Conservation (phyloP, 2,888 invertebrate genomes). For the Allygus modestus region DNA sequence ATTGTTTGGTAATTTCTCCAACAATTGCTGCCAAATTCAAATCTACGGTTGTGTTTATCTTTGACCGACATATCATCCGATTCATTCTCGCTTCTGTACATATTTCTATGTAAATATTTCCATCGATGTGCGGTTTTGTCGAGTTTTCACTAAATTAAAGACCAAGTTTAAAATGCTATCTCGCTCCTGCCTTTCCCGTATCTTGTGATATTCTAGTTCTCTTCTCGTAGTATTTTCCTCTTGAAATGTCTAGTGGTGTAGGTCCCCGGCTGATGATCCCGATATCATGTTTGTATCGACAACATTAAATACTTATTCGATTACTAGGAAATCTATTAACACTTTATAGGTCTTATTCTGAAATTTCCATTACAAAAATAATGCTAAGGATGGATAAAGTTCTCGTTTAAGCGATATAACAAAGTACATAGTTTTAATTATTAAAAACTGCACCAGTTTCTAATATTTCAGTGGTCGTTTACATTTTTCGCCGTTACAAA, state of each 20-base stretch:
- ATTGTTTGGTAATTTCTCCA: too few relatives aligned
- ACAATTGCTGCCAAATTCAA: slow-evolving; percentile 9
- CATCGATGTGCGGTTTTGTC: slow-evolving; percentile 23
- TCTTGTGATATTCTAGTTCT: slow-evolving; percentile 57
- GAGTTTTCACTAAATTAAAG: slow-evolving; percentile 12
- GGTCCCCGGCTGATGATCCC: not conserved
- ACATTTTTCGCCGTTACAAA: too few relatives aligned
- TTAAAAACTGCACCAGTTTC: too few relatives aligned
- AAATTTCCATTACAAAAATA: too few relatives aligned
- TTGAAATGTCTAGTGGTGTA: slow-evolving; percentile 15
- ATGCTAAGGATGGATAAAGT: too few relatives aligned
- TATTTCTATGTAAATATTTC: slow-evolving; percentile 32
- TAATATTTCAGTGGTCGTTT: too few relatives aligned
- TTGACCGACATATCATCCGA: slow-evolving; percentile 20
- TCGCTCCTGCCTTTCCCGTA: slow-evolving; percentile 54
- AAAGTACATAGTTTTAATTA: too few relatives aligned
- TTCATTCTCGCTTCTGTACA: not conserved
- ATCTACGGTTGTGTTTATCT: slow-evolving; percentile 17
- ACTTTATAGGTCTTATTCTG: too few relatives aligned
- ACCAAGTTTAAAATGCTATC: slow-evolving; percentile 31
- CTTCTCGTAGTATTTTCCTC: not conserved
- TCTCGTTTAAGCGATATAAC: too few relatives aligned
- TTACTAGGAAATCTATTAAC: too few relatives aligned
- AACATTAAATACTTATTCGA: too few relatives aligned
- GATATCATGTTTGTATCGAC: too few relatives aligned